Evolutionary conservation across 2,797 vertebrate species (phyloP).

Genomic region (Pangasius macronema): DNA sequence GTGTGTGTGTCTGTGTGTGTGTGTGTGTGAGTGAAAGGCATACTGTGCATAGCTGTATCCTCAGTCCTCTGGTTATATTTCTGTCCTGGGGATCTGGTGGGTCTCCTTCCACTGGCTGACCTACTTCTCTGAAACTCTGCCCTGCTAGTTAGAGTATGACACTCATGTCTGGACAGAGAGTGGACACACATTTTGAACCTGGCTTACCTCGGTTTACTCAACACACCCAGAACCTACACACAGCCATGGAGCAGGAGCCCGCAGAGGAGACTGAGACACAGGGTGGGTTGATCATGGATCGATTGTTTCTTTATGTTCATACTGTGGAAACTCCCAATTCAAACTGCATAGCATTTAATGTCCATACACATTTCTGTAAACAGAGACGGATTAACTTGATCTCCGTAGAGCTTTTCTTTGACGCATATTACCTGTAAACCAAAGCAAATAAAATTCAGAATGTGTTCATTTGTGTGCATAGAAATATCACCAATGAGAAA

Average conservation of each 20-base stretch:
- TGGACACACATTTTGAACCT: not conserved
- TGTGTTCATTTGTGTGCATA: not conserved
- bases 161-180: not conserved
- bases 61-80: conserved; percentile 21
- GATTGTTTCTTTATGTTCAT: conserved; percentile 8
- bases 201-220: not conserved
- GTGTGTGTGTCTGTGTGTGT: conserved; percentile 1
- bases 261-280: conserved; percentile 46
- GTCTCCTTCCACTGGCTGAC: conserved; percentile 32
- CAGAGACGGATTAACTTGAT: not conserved
- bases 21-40: not conserved
- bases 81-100: conserved; percentile 14
- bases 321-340: not conserved
- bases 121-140: conserved; percentile 37
- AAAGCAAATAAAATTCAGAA: not conserved
- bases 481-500: not conserved
- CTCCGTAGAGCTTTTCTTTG: not conserved
- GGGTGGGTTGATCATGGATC: conserved; percentile 51
- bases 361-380: not conserved
- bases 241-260: conserved; percentile 38
- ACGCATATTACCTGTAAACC: not conserved
- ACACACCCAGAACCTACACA: not conserved
- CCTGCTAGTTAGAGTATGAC: conserved; percentile 8
- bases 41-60: not conserved
- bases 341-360: not conserved